A percentile compares a stretch with the other conserved stretches of the same genome.
These are phyloP conservation scores for Theodoxus fluviatilis DNA, from an alignment of 2,888 invertebrate genomes.

Conservation along the genomic window DNA sequence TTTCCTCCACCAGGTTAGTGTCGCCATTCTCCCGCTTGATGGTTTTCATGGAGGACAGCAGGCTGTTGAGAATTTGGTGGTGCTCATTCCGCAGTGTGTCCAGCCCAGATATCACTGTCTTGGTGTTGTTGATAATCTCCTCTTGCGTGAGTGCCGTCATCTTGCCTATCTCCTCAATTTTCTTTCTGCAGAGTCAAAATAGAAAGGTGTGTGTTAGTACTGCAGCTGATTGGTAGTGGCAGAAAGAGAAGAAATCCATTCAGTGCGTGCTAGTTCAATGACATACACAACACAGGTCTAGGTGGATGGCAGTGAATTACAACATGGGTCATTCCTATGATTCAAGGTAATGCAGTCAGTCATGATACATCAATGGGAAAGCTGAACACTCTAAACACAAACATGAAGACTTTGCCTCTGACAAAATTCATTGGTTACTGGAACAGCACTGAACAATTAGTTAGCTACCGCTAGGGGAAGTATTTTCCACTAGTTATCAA, in stretches of 20 bases:
- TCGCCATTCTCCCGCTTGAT: conserved; percentile 65
- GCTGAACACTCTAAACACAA: too few species aligned
- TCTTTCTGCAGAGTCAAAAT: conserved; percentile 77
- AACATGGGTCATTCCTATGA: not conserved
- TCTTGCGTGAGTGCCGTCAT: conserved; percentile 99
- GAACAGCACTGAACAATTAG: too few species aligned
- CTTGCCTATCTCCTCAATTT: conserved; percentile 95
- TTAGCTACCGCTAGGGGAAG: too few species aligned
- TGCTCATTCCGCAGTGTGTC: conserved; percentile 96
- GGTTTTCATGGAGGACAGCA: conserved; percentile 65
- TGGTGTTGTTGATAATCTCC: conserved; percentile 95
- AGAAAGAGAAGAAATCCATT: too few species aligned
- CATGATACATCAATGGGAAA: too few species aligned
- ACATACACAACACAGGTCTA: not conserved
- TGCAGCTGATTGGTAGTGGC: not conserved
- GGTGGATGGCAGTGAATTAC: not conserved
- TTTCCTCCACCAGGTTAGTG: conserved; percentile 72
- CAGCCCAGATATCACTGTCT: conserved; percentile 94
- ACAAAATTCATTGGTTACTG: too few species aligned
- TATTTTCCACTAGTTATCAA: too few species aligned
- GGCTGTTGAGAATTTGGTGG: conserved; percentile 85
- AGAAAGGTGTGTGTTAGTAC: not conserved
- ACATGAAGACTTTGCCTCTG: too few species aligned
- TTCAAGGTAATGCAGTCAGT: too few species aligned
- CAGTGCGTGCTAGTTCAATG: too few species aligned